Evolutionary conservation across 2,113 vertebrate genomes (phyloP).

Genomic region (Chamaetylas fuelleborni): DNA sequence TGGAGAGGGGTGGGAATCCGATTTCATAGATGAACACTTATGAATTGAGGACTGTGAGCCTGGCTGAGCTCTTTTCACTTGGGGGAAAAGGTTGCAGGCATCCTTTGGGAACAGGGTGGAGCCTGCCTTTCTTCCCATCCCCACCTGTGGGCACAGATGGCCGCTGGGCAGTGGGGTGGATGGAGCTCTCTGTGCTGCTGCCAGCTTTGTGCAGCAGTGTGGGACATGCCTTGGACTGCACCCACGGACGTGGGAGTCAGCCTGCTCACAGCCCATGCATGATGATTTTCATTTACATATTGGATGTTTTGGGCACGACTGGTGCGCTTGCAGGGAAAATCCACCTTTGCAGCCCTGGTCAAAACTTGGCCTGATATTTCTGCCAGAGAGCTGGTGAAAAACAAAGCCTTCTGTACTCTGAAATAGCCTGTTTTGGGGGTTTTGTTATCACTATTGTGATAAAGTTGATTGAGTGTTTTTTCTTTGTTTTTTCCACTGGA

Average conservation of each 20-base stretch:
- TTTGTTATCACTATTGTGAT: background rate
- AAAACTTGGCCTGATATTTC: background rate
- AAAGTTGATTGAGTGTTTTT: background rate
- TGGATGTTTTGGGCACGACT: background rate
- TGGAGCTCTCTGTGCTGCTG: background rate
- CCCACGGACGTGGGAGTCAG: background rate
- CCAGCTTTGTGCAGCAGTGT: background rate
- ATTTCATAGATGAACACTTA: slow-evolving; percentile 66
- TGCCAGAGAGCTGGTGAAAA: background rate
- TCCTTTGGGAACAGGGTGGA: slow-evolving; percentile 30
- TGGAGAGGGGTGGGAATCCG: slow-evolving; percentile 59
- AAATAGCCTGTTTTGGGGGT: background rate
- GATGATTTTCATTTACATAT: background rate
- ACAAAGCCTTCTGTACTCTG: background rate
- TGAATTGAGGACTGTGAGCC: slow-evolving; percentile 50
- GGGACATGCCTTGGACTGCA: slow-evolving; percentile 41
- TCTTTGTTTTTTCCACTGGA: background rate
- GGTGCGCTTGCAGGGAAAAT: background rate
- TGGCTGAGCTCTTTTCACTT: slow-evolving; percentile 25
- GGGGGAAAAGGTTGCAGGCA: slow-evolving; percentile 16
- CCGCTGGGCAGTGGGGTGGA: background rate
- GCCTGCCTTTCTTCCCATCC: background rate
- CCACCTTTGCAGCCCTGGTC: background rate
- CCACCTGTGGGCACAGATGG: slow-evolving; percentile 58
- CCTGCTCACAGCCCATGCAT: background rate